phyloP scores from a whole-genome alignment of 2,888 invertebrate species.

The Aspidiotus destructor region DNA sequence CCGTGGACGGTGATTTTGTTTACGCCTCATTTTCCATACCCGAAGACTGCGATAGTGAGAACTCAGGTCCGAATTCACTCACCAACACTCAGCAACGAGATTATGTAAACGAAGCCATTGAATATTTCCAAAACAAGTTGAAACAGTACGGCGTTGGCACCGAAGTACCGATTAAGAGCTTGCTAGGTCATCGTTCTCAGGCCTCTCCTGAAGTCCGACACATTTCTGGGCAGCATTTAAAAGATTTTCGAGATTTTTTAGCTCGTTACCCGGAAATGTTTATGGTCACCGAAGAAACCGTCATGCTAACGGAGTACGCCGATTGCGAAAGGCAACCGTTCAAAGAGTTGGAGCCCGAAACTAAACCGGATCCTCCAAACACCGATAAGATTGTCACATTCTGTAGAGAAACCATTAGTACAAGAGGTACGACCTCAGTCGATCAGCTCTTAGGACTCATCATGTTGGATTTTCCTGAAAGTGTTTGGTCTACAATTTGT shows the following conservation, averaged over 20 bases:
- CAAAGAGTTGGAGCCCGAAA: constrained; percentile 57
- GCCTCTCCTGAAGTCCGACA: constrained; percentile 95
- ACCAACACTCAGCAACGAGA: constrained; percentile 54
- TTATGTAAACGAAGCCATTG: constrained; percentile 92
- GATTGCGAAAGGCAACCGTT: constrained; percentile 57
- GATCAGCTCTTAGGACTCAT: constrained; percentile 79
- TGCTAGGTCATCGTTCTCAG: constrained; percentile 91
- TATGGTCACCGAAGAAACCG: constrained; percentile 69
- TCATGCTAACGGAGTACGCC: constrained; percentile 60
- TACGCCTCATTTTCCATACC: constrained; percentile 60
- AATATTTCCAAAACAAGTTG: constrained; percentile 92
- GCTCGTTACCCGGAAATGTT: constrained; percentile 74
- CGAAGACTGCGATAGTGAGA: constrained; percentile 48
- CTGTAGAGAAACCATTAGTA: constrained; percentile 69
- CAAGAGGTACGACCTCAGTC: constrained; percentile 71
- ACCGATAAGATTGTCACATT: constrained; percentile 75
- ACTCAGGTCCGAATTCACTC: constrained; percentile 28
- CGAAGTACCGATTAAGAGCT: constrained; percentile 92
- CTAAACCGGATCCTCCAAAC: constrained; percentile 69
- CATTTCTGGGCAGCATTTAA: constrained; percentile 86
- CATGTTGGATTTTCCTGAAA: constrained; percentile 63
- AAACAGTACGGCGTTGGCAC: constrained; percentile 90
- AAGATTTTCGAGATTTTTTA: constrained; percentile 86
- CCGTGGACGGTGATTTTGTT: constrained; percentile 86
- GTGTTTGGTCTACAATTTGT: constrained; percentile 75